Evolutionary conservation across 1,140 invertebrate species (phyloP).

Genomic region (Brachionus asplanchnoidis): DNA sequence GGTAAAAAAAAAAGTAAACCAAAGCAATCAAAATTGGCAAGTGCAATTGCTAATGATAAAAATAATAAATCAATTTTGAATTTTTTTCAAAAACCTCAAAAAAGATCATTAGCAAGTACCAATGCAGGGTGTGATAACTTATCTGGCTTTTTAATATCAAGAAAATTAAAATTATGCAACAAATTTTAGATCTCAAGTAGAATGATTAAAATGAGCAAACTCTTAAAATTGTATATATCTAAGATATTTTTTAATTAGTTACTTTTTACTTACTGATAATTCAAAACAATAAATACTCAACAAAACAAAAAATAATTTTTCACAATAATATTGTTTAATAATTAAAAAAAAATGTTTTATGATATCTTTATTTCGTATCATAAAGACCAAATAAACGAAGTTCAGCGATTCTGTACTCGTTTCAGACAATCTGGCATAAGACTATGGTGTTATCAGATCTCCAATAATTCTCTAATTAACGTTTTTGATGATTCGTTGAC

Average conservation of each 20-base stretch:
- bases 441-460: background rate
- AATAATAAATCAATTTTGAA: constrained; percentile 16
- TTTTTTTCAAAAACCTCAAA: constrained; percentile 37
- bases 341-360: background rate
- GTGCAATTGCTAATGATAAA: constrained; percentile 6
- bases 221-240: background rate
- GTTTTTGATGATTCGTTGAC: background rate
- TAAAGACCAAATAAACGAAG: background rate
- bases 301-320: no score
- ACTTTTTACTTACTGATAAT: background rate
- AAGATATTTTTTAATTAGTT: background rate
- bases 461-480: background rate
- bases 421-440: background rate
- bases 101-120: background rate
- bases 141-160: background rate
- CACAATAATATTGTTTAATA: background rate
- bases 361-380: constrained; percentile 15
- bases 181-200: background rate
- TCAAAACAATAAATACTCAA: background rate
- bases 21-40: constrained; percentile 24
- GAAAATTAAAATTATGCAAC: constrained; percentile 7
- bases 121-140: background rate
- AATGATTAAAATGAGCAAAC: background rate
- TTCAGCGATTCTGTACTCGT: background rate
- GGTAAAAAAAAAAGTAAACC: background rate